Base-by-base conservation (phyloP, 2,797 vertebrate species). In the Carduelis carduelis region DNA sequence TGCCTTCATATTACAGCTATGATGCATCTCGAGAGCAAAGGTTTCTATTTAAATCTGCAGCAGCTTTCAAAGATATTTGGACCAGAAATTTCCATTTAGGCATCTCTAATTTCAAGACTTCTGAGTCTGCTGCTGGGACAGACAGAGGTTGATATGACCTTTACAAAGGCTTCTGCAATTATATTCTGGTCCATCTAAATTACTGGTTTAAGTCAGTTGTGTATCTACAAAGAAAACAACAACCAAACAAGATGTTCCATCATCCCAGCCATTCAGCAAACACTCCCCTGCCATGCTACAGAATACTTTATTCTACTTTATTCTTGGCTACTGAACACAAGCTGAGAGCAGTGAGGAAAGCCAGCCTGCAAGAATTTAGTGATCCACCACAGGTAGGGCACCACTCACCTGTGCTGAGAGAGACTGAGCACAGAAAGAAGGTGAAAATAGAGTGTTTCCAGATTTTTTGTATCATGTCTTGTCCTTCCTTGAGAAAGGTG, bases 41-140 rank as follows among this genome's bases (percentile, higher is more conserved):
- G n/a, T 52, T 85, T 93, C 82, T 72, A 46, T 82, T 80, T n/a
- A 47, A 88, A 88, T 72, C 77, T 59, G 59, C 8, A 65, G 72
- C 61, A 81, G 84, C 78, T 90, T 81, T 64, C 69, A 89, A 64
- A 76, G 32, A 23, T 60, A 61, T 41, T 60, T 60, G 37, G 56
- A 87, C 41, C 34, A 92, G 84, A 90, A 93, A 66, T 93, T 94
- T 90, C 87, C 89, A 83, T 49, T 82, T 79, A 76, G 37, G 69
- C 56, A 69, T 72, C 65, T 96, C 85, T 81, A 37, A 86, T 86
- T 90, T 91, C 65, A 83, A 72, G 69, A 43, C 27, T 70, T 81
- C 59, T 41, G 50, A 78, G 44, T 2, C 2, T 27, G 15, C 39
- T 87, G 19, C 79, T 70, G 55, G 27, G 39, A 86, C 61, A 65